Base-by-base conservation (phyloP, 2,113 vertebrate genomes). In the Vulpes vulpes region DNA sequence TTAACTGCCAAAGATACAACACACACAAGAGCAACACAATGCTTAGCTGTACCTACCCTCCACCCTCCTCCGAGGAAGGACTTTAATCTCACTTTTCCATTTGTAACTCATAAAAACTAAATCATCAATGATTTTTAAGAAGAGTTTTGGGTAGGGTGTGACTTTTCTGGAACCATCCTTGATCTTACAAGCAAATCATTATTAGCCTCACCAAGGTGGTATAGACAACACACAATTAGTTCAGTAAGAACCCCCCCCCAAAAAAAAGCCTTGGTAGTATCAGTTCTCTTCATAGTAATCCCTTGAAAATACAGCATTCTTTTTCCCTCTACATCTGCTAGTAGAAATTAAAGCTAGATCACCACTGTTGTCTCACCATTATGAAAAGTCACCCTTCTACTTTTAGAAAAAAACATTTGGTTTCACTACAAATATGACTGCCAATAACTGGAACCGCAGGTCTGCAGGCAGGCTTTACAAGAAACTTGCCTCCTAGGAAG, bases 141-240 rank as follows among this genome's bases (percentile, higher is more conserved):
- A 82, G 10, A 80, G 71, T 73, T 78, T 43, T 95, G 89, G 57
- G 59, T 57, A 74, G 60, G 67, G 82, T 81, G 35, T 79, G 69
- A 89, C 86, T 93, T 88, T 96, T 92, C 85, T n/a, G 87, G 97
- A 96, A 89, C 55, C 49, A 92, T 53, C 74, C 14, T 23, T 89
- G 76, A 85, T 80, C 65, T 96, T 92, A 93, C 30, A 85, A 94
- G 94, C 73, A 83, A 95, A 95, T 74, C 74, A 43, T 43, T 43
- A 94, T 49, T 94, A 95, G 95, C 83, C 81, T 96, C 43, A 55
- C 67, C 62, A 97, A 49, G 0, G 25, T 30, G 10, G 71, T 76
- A 62, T 43, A 90, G 30, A 65, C 53, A 89, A 81, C 19, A 83
- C 53, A 25, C 43, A 96, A 92, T 5, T 53, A 15, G 92, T 87